These are phyloP conservation scores for Atractosteus spatula DNA, from an alignment of 2,113 vertebrate genomes.

Conservation along the genomic window DNA sequence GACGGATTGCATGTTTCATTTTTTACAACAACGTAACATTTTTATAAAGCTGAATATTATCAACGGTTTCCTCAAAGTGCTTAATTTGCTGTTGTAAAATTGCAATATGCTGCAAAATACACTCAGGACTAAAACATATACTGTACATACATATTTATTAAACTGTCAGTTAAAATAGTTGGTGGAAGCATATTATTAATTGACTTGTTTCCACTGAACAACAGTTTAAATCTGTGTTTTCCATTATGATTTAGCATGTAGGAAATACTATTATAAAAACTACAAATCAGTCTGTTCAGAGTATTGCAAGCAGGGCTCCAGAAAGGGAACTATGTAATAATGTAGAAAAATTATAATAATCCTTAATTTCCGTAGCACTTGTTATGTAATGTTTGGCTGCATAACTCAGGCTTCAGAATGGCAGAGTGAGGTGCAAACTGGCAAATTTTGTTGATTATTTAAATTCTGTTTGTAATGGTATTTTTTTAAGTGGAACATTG, in stretches of 20 bases:
- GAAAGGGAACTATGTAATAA: conserved; percentile 55
- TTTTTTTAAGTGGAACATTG: too few relatives aligned
- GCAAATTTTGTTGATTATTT: conserved; percentile 9
- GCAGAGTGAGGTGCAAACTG: conserved; percentile 21
- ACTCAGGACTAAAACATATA: too few relatives aligned
- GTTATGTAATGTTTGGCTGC: conserved; percentile 6
- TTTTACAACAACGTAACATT: conserved; percentile 29
- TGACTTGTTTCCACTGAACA: conserved; percentile 56
- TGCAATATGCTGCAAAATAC: too few relatives aligned
- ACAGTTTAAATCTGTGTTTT: conserved; percentile 59
- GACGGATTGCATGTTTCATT: conserved; percentile 40
- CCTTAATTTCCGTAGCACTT: conserved; percentile 55
- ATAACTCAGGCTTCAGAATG: conserved; percentile 41
- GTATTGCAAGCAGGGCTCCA: background rate
- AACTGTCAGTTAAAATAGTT: conserved; percentile 62
- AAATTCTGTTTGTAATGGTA: too few relatives aligned
- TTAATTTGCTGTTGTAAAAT: conserved; percentile 37
- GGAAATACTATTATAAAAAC: conserved; percentile 40
- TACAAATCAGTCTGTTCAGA: conserved; percentile 58
- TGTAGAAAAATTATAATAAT: conserved; percentile 55
- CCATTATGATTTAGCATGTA: conserved; percentile 49
- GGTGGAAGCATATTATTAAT: conserved; percentile 60
- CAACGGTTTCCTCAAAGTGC: conserved; percentile 37
- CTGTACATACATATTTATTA: conserved; percentile 45
- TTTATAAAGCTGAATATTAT: too few relatives aligned